Evolutionary conservation across 2,113 vertebrate species (phyloP), one percentile per base, ranked within the genome.

Genomic region (Bubalus kerabau): DNA sequence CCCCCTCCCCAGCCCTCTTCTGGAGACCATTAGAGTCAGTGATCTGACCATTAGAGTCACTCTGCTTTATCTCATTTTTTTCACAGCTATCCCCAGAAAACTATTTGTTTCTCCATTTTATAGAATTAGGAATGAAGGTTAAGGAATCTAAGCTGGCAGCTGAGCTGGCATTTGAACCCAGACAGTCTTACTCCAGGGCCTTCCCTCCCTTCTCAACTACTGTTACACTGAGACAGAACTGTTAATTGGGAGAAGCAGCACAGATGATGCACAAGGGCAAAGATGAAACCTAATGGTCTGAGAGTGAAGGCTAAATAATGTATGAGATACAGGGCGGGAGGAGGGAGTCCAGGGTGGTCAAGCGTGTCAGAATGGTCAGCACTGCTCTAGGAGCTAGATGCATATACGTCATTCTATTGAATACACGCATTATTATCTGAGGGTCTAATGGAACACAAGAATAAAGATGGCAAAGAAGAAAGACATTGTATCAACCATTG

Each of bases 391-490:
- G 36, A 96, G 62, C 23, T 54, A 30, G 46, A 54, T 17, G n/a
- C 54, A 11, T 6, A 11, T 6, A n/a, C 2, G 8, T 40, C 32
- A 94, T 46, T 81, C 67, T 96, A 43, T 43, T 80, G 80, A 87
- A 32, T 40, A 90, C 91, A 83, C 6, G 28, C 28, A 96, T 54
- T 54, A 74, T 87, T 71, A 87, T 46, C 88, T 87, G 43, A 94
- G 21, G 43, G 28, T 82, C 82, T 52, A 19, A 36, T 30, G 83
- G n/a, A 87, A 7, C n/a, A 76, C 17, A 83, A 60, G 32, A 83
- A 94, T 94, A 74, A 67, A n/a, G 21, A 94, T 60, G 62, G 46
- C 28, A 94, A 91, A 96, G 52, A 94, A 90, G 36, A 87, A 59
- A 59, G 43, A 43, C 14, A 60, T 32, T 71, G 78, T 40, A 87